Evolutionary conservation across 2,113 vertebrate genomes (phyloP).

Genomic region (Chlamydotis undulata): DNA sequence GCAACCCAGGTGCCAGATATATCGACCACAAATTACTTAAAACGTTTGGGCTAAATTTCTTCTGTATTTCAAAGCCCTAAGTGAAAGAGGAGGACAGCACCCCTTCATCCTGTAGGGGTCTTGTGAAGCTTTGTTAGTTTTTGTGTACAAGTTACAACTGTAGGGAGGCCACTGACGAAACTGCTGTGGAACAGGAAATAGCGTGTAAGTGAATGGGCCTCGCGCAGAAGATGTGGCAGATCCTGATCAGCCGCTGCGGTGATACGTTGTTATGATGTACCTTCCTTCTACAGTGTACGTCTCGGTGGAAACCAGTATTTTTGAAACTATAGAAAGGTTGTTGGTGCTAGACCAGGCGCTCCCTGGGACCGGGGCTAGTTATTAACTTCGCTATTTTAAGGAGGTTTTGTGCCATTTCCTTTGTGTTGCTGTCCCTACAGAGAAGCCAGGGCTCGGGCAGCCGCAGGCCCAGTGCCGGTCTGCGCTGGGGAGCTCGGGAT

Average conservation of each 20-base stretch:
- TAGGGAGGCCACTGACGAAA: not conserved
- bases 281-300: not conserved
- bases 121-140: not conserved
- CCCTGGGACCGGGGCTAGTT: not conserved
- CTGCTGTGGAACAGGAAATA: not conserved
- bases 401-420: not conserved
- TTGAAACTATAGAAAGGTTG: not conserved
- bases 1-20: not conserved
- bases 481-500: not conserved
- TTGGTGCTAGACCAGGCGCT: not conserved
- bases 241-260: not conserved
- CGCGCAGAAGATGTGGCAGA: not conserved
- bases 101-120: not conserved
- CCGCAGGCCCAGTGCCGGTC: accelerated
- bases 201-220: not conserved
- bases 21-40: not conserved
- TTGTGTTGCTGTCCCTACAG: not conserved
- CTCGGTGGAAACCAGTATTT: not conserved
- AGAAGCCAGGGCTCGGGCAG: not conserved
- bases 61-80: not conserved
- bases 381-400: not conserved
- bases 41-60: not conserved
- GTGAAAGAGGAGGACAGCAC: no score
- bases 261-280: accelerated
- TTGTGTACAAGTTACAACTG: not conserved